Conservation (phyloP, 2,797 vertebrate genomes). For the Sebastes vulpes region DNA sequence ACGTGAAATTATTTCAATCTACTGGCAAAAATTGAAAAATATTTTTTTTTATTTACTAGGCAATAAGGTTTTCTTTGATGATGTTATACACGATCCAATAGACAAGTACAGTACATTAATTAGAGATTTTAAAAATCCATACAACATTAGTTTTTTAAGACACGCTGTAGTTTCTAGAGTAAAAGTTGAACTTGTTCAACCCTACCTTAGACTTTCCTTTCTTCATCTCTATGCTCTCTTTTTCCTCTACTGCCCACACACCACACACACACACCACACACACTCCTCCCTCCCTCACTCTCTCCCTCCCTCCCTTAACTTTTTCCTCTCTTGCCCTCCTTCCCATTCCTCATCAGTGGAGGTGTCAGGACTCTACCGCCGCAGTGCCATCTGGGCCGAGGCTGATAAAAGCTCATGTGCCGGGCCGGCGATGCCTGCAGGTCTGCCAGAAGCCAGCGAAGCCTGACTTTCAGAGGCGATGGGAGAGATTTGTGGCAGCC, state of each 20-base stretch:
- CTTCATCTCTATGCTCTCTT: constrained; percentile 2
- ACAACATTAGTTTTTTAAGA: not conserved
- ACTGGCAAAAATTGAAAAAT: not conserved
- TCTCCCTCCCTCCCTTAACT: constrained; percentile 6
- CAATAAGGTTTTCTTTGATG: not conserved
- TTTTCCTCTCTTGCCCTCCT: constrained; percentile 40
- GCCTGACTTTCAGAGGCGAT: constrained; percentile 82
- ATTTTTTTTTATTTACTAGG: not conserved
- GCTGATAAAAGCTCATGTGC: constrained; percentile 88
- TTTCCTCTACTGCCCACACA: constrained; percentile 23
- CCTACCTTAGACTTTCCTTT: constrained; percentile 22
- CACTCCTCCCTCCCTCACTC: not conserved
- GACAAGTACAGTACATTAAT: not conserved
- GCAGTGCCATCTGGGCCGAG: constrained; percentile 82
- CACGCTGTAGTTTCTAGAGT: not conserved
- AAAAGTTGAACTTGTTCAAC: constrained; percentile 12
- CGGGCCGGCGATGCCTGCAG: constrained; percentile 78
- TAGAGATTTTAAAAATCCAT: not conserved
- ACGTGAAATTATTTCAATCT: not conserved
- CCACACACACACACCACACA: not conserved
- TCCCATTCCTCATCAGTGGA: constrained; percentile 69
- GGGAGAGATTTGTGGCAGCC: constrained; percentile 79
- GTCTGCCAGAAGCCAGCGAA: constrained; percentile 76
- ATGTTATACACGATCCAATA: not conserved
- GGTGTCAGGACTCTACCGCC: constrained; percentile 73